Percentiles rank a stretch among this genome's conserved stretches.
phyloP scores from a whole-genome alignment of 2,797 vertebrate species.

The Sebastes minor region DNA sequence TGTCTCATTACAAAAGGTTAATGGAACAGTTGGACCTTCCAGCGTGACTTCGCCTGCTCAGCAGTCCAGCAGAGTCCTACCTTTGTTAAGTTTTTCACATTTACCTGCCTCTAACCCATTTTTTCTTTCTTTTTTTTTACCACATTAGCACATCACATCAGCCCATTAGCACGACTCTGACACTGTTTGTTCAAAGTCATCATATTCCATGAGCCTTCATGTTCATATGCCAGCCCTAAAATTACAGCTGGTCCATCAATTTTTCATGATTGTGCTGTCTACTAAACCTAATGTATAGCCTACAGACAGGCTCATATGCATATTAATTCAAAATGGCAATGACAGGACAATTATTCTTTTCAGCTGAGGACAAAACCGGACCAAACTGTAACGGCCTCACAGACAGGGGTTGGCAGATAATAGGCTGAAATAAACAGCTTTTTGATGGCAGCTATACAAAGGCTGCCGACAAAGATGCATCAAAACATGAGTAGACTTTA shows the following conservation, averaged over 20 bases:
- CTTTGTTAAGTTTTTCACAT: conserved; percentile 42
- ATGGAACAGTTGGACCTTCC: conserved; percentile 66
- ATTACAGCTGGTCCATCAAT: conserved; percentile 72
- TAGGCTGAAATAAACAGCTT: neutral
- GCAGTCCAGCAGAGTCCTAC: conserved; percentile 37
- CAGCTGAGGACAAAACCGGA: conserved; percentile 45
- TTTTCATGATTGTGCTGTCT: conserved; percentile 74
- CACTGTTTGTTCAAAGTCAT: conserved; percentile 60
- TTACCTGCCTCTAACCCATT: conserved; percentile 40
- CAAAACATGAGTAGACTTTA: conserved; percentile 28
- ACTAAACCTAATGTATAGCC: conserved; percentile 67
- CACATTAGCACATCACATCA: conserved; percentile 33
- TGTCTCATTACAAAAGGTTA: conserved; percentile 71
- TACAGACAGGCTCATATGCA: conserved; percentile 68
- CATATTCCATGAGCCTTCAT: conserved; percentile 44
- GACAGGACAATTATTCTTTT: conserved; percentile 72
- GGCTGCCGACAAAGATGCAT: conserved; percentile 11
- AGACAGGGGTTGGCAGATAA: neutral
- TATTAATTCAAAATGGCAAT: conserved; percentile 72
- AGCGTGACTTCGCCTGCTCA: conserved; percentile 36
- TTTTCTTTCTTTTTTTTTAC: neutral
- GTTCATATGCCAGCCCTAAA: conserved; percentile 50
- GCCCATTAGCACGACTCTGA: conserved; percentile 28
- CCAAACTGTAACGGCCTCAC: conserved; percentile 3
- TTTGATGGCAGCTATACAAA: conserved; percentile 15